These are phyloP conservation scores for Meghimatium bilineatum DNA, from an alignment of 2,888 invertebrate species.

Conservation along the genomic window DNA sequence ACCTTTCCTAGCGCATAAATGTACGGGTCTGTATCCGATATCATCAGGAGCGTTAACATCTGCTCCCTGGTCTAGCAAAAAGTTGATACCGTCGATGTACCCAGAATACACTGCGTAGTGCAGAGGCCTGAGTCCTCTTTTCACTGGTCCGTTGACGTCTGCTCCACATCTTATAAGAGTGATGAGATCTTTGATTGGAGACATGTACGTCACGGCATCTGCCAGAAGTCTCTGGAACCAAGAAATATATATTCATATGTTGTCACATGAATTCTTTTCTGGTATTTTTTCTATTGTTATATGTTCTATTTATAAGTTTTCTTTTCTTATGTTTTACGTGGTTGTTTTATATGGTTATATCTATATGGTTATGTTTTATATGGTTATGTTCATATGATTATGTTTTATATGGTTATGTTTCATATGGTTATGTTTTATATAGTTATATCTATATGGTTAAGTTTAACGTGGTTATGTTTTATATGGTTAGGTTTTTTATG, in stretches of 20 bases:
- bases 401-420: too few relatives aligned
- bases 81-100: conserved; percentile 85
- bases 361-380: too few relatives aligned
- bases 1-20: conserved; percentile 93
- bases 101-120: conserved; percentile 96
- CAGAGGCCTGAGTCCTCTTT: conserved; percentile 90
- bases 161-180: conserved; percentile 88
- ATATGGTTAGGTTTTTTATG: too few relatives aligned
- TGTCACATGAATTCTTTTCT: too few relatives aligned
- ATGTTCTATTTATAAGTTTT: too few relatives aligned
- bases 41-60: conserved; percentile 84
- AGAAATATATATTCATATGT: conserved; percentile 72
- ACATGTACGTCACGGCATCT: conserved; percentile 92
- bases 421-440: too few relatives aligned
- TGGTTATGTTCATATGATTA: too few relatives aligned
- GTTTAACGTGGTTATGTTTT: too few relatives aligned
- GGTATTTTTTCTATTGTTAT: too few relatives aligned
- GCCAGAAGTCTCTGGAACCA: conserved; percentile 87
- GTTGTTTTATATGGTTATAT: too few relatives aligned
- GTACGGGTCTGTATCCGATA: conserved; percentile 93
- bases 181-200: conserved; percentile 90
- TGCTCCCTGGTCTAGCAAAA: conserved; percentile 84
- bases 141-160: conserved; percentile 86
- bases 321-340: too few relatives aligned
- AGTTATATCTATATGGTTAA: too few relatives aligned